Evolutionary conservation across 2,888 invertebrate genomes (phyloP), one percentile per base, ranked within the genome.

Genomic region (Erynnis tages): DNA sequence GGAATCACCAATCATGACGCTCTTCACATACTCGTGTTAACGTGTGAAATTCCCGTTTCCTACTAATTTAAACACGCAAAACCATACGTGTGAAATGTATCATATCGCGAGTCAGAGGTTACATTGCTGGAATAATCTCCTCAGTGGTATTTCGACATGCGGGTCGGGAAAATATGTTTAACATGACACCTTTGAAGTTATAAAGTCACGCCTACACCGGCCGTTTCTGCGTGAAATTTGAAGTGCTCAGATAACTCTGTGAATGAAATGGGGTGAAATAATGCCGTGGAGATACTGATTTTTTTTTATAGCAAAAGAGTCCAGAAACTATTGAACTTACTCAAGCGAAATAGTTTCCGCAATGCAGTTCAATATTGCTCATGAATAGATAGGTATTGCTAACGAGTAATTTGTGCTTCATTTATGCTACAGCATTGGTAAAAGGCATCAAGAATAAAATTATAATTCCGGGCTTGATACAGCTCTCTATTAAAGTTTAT

Each of bases 331-430:
- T 49, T 49, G 32, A 23, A 41, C 14, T 21, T 32, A 32, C 13
- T 32, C 13, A 48, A 41, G 17, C 17, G 32, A 25, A 49, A 49
- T 41, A 23, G 25, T 8, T 23, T 41, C 49, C 17, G 32, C 40
- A 41, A 16, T 41, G 49, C 41, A 34, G 49, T 6, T 14, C 23
- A 10, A 41, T 41, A 41, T 32, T 41, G 40, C 17, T 34, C 23
- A 41, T 49, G 40, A 41, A 41, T 49, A 32, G 25, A 49, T 41
- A 32, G 25, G 41, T 41, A 49, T 49, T 49, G 25, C 49, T 49
- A 49, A 49, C 49, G 41, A 41, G 30, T 25, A 14, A 23, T 47
- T 49, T 34, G 40, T 41, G 32, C 7, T 13, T 16, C 19, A 23
- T 11, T 10, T 21, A 32, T 10, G n/a, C 17, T 8, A 11, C 17